Base-by-base conservation (phyloP, 1,140 invertebrate species). In the Antheraea pernyi region DNA sequence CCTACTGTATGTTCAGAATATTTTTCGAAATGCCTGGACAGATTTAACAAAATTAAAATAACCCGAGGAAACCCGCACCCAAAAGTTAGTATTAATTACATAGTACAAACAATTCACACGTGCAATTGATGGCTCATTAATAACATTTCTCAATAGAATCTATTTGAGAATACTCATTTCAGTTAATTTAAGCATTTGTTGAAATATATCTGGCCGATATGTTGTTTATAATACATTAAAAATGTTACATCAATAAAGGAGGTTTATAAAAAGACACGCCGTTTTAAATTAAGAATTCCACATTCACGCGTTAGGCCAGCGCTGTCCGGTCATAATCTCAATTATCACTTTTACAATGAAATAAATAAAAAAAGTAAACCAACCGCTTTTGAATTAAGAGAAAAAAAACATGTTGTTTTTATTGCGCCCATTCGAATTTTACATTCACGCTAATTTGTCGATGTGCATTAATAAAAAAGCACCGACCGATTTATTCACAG, bases 361-460 rank as follows among this genome's bases (percentile, higher is more conserved):
- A 19, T 61, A 63, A 36, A 19, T 61, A 36, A 63, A 63, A 36
- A 61, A 63, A 63, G 61, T 53, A 63, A 36, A 63, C 16, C 22
- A 36, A 63, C 16, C 22, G 61, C 37, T 22, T 63, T 63, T 63
- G 19, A 30, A 60, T 30, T 63, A 36, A 37, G 61, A 63, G 13
- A 37, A 63, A 37, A 63, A 63, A n/a, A 36, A 63, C 22, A 36
- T 63, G 61, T 53, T 53, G 46, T 53, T 63, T 63, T 63, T 63
- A 63, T 37, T 16, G 61, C 61, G 61, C 61, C 46, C 22, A 37
- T 63, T 63, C 61, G 61, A 37, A 53, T 53, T 63, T 63, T 63
- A 63, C 61, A 63, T 37, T 30, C 61, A 63, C 61, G 61, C 61
- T 63, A 63, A 63, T 63, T 63, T 63, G 61, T 63, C 61, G 30